phyloP scores from a whole-genome alignment of 2,113 vertebrate genomes.

The Pelvicachromis taeniatus region DNA sequence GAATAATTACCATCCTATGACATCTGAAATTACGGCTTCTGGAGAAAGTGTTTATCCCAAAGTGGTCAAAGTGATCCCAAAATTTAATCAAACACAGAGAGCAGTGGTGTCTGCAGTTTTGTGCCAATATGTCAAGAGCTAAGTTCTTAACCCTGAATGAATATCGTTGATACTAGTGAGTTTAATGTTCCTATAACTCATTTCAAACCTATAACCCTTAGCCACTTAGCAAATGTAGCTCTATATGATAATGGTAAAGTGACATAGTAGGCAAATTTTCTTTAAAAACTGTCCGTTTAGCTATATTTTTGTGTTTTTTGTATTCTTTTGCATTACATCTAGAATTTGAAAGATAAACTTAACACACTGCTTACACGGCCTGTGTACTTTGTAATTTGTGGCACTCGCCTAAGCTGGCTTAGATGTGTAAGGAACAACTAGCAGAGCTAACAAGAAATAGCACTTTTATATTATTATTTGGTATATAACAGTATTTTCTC shows the following conservation, averaged over 20 bases:
- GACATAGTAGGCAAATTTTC: background rate
- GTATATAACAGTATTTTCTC: too few species aligned
- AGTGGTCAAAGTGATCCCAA: too few species aligned
- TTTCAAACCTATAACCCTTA: background rate
- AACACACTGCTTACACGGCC: background rate
- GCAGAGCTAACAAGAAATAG: background rate
- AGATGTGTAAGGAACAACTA: background rate
- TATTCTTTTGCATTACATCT: background rate
- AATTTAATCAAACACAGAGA: background rate
- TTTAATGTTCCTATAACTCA: background rate
- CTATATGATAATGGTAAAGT: background rate
- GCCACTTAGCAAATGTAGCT: background rate
- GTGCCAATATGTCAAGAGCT: background rate
- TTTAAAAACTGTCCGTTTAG: background rate
- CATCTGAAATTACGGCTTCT: background rate
- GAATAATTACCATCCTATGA: slow-evolving; percentile 5
- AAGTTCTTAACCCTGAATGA: background rate
- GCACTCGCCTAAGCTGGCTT: background rate
- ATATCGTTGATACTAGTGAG: background rate
- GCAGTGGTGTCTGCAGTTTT: background rate
- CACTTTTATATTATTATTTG: too few species aligned
- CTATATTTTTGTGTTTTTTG: background rate
- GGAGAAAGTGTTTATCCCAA: background rate
- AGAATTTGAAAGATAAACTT: background rate
- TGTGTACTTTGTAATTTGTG: background rate